A percentile compares a stretch with the other conserved stretches of the same genome.
Conservation (phyloP, 2,113 vertebrate species). For the Xiphorhynchus elegans region DNA sequence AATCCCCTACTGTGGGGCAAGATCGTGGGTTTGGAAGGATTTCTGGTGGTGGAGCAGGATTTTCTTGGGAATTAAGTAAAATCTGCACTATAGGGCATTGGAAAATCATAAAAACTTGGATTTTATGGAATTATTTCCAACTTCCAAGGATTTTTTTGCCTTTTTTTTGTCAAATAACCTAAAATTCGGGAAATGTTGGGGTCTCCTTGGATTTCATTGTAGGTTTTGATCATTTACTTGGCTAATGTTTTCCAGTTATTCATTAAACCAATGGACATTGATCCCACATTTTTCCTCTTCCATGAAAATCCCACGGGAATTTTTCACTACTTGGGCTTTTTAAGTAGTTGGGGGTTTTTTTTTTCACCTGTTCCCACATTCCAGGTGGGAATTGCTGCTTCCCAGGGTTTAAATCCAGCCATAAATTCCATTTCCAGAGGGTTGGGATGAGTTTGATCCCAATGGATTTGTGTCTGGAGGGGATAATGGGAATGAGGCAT, state of each 20-base stretch:
- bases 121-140: not conserved
- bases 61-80: accelerated
- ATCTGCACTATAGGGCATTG: accelerated
- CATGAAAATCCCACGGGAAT: not conserved
- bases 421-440: too few relatives aligned
- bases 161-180: accelerated
- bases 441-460: too few relatives aligned
- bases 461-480: not conserved
- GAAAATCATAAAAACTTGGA: accelerated
- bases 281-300: accelerated
- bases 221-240: accelerated
- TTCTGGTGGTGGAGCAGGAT: not conserved
- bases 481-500: too few relatives aligned
- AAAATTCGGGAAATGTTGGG: not conserved
- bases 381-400: not conserved
- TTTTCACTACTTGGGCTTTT: accelerated
- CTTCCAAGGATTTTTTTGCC: not conserved
- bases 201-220: not conserved
- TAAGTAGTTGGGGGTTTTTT: accelerated
- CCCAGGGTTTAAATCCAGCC: not conserved
- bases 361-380: not conserved
- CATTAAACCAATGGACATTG: accelerated
- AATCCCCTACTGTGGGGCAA: accelerated
- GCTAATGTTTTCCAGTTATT: accelerated
- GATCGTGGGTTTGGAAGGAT: not conserved